phyloP scores from a whole-genome alignment of 2,797 vertebrate species.

The Scolopax bukidnonensis region DNA sequence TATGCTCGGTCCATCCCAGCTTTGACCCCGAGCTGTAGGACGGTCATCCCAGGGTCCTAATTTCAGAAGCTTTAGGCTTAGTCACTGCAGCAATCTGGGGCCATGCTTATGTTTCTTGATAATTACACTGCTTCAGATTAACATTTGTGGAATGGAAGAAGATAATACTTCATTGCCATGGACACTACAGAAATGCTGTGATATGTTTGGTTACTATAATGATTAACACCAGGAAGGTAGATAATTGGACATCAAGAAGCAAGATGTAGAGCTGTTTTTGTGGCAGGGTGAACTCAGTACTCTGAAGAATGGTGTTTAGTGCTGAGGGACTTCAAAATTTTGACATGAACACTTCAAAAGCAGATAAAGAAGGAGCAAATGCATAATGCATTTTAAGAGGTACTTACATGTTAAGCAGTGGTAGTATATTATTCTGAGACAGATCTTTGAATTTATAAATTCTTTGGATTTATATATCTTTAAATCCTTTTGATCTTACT shows the following conservation, averaged over 20 bases:
- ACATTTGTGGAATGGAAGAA: not conserved
- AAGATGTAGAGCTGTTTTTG: not conserved
- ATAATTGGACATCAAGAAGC: not conserved
- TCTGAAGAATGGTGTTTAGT: not conserved
- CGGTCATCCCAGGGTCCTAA: not conserved
- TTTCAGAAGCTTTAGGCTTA: not conserved
- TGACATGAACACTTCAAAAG: not conserved
- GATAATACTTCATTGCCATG: not conserved
- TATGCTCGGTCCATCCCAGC: not conserved
- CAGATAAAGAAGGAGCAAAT: not conserved
- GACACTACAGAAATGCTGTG: not conserved
- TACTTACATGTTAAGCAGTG: not conserved
- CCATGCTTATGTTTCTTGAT: not conserved
- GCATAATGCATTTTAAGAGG: not conserved
- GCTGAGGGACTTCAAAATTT: not conserved
- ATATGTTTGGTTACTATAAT: not conserved
- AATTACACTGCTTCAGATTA: not conserved
- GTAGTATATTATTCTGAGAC: not conserved
- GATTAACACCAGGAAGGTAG: not conserved
- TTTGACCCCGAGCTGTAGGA: not conserved
- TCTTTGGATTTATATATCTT: slow-evolving; percentile 29
- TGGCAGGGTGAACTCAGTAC: not conserved
- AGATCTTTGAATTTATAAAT: slow-evolving; percentile 25
- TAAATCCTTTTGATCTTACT: not conserved
- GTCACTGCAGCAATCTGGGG: not conserved